Evolutionary conservation across 2,888 invertebrate species (phyloP), one percentile per base, ranked within the genome.

Genomic region (Lordiphosa andalusiaca): DNA sequence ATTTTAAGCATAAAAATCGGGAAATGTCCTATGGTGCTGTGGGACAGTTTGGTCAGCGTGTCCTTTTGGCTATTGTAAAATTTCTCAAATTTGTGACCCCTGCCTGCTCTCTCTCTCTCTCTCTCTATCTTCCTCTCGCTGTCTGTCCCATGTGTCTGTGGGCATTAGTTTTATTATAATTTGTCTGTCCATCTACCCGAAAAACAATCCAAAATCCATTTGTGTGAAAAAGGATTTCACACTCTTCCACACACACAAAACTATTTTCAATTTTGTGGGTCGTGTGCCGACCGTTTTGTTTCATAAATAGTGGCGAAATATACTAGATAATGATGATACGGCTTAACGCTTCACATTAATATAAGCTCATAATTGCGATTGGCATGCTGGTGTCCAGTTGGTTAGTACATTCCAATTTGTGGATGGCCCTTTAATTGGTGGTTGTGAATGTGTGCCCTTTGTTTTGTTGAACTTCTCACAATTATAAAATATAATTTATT

Each of bases 171-270:
- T 74, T 81, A 81, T 81, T 74, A 70, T 77, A 77, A 81, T 67
- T 81, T 81, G 59, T 73, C 55, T 68, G 77, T 68, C 64, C 58
- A 53, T 46, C 56, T 64, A 47, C 53, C 63, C 41, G 54, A 54
- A 63, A 73, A 71, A 71, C 71, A 71, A 73, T 60, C 63, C 62
- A 50, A 57, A 53, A 74, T 38, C 53, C 68, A 66, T 76, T 73
- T 75, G 54, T 77, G 82, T 75, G 78, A 75, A 71, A 82, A 75
- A 78, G 75, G 82, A 71, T 82, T 82, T 80, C 76, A 77, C 81
- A 77, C 77, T 77, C 69, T 73, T 61, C 64, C 57, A 40, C 50
- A 50, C 44, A 40, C 19, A 41, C 19, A 23, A 39, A 36, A 33
- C 40, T 37, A 53, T 44, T 54, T 47, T 46, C 19, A 35, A 49